Conservation (phyloP, 2,888 invertebrate genomes). For the Tenthredo scrophulariae region DNA sequence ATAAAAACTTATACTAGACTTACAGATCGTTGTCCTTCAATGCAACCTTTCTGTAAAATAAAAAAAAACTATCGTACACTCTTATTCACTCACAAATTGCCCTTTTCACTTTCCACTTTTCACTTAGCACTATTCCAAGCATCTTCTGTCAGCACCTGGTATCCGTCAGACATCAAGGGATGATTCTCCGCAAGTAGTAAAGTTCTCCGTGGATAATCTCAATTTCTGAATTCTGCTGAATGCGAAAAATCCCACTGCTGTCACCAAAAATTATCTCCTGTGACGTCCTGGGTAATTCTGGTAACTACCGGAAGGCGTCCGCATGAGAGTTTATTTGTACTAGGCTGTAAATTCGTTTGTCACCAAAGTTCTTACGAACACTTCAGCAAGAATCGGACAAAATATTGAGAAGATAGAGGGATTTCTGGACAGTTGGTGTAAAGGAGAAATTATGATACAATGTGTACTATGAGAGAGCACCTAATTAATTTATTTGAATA, state of each 20-base stretch:
- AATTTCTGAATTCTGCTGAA: neutral
- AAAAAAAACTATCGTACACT: neutral
- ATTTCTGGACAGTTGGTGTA: too few species aligned
- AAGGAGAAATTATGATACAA: too few species aligned
- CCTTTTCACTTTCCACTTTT: neutral
- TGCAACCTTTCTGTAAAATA: neutral
- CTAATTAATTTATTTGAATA: too few species aligned
- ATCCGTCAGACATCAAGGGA: neutral
- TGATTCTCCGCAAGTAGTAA: too few species aligned
- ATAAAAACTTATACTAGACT: slow-evolving; percentile 17
- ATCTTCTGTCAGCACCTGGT: neutral
- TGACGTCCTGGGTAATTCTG: slow-evolving; percentile 2
- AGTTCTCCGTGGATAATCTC: neutral
- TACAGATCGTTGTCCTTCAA: neutral
- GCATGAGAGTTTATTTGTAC: too few species aligned
- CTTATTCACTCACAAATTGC: slow-evolving; percentile 1
- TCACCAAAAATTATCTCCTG: neutral
- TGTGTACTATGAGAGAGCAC: too few species aligned
- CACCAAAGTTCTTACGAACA: too few species aligned
- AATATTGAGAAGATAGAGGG: too few species aligned
- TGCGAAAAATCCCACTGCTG: neutral
- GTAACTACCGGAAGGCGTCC: too few species aligned
- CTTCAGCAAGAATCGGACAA: too few species aligned
- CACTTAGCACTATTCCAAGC: neutral
- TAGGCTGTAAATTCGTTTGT: too few species aligned